Conservation (phyloP, 2,888 invertebrate species). For the Dicyrtomina minuta region DNA sequence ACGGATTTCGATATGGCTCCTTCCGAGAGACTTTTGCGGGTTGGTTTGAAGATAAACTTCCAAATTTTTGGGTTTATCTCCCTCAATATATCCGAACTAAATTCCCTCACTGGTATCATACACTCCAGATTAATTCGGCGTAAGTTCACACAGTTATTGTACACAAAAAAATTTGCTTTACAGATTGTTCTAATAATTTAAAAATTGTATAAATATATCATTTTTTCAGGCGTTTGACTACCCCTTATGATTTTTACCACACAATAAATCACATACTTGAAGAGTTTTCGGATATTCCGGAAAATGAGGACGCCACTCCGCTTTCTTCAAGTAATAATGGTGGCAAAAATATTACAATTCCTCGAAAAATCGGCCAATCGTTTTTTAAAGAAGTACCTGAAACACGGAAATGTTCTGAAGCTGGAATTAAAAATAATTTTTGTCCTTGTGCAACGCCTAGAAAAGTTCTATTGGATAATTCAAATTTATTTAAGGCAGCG, state of each 20-base stretch:
- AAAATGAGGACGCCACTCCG: conserved; percentile 19
- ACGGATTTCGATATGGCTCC: conserved; percentile 70
- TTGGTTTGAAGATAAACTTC: conserved; percentile 63
- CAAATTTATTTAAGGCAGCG: conserved; percentile 30
- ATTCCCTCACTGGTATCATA: conserved; percentile 34
- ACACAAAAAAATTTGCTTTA: not conserved
- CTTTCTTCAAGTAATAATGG: too few relatives aligned
- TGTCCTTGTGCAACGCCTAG: conserved; percentile 46
- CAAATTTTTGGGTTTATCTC: conserved; percentile 46
- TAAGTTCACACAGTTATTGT: conserved; percentile 6
- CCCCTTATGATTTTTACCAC: conserved; percentile 45
- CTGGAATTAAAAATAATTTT: conserved; percentile 40
- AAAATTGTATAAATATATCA: too few relatives aligned
- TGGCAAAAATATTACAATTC: conserved; percentile 4
- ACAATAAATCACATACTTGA: conserved; percentile 42
- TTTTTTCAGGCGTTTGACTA: conserved; percentile 40
- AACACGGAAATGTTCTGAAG: conserved; percentile 40
- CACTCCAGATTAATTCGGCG: conserved; percentile 41
- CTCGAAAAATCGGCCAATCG: conserved; percentile 34
- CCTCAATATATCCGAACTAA: conserved; percentile 33
- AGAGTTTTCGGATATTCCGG: conserved; percentile 24
- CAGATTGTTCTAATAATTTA: not conserved
- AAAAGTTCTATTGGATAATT: conserved; percentile 27
- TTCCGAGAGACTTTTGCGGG: conserved; percentile 68
- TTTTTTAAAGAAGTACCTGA: conserved; percentile 40